Evolutionary conservation across 1,140 invertebrate genomes (phyloP).

Genomic region (Littorina saxatilis): DNA sequence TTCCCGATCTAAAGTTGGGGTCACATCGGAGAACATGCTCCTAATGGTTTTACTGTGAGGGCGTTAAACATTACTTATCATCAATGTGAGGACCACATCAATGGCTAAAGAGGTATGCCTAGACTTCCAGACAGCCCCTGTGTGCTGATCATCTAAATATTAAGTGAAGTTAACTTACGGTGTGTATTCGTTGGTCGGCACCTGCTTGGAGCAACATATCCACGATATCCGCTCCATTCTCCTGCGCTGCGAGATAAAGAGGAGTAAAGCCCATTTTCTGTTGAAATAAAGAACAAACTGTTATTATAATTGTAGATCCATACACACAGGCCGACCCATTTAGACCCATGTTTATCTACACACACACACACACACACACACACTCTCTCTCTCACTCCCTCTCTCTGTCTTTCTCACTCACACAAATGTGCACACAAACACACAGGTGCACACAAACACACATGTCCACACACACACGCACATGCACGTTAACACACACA

Average conservation of each 20-base stretch:
- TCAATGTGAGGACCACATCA: no score
- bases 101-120: no score
- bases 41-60: no score
- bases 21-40: no score
- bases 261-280: slow-evolving; percentile 34
- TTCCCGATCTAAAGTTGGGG: no score
- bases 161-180: slow-evolving; percentile 19
- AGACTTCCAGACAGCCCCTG: no score
- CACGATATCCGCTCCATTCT: slow-evolving; percentile 33
- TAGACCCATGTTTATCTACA: no score
- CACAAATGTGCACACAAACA: background rate
- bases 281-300: background rate
- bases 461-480: background rate
- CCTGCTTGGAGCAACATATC: slow-evolving; percentile 31
- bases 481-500: background rate
- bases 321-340: background rate
- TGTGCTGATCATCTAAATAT: no score
- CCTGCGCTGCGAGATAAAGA: slow-evolving; percentile 31
- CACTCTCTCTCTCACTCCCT: background rate
- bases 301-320: background rate
- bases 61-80: no score
- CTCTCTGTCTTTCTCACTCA: no score
- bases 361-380: background rate
- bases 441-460: no score
- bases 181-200: slow-evolving; percentile 30